Percentiles rank a stretch among this genome's conserved stretches.
Evolutionary conservation across 2,888 invertebrate species (phyloP).

Genomic region (Netelia inedita): DNA sequence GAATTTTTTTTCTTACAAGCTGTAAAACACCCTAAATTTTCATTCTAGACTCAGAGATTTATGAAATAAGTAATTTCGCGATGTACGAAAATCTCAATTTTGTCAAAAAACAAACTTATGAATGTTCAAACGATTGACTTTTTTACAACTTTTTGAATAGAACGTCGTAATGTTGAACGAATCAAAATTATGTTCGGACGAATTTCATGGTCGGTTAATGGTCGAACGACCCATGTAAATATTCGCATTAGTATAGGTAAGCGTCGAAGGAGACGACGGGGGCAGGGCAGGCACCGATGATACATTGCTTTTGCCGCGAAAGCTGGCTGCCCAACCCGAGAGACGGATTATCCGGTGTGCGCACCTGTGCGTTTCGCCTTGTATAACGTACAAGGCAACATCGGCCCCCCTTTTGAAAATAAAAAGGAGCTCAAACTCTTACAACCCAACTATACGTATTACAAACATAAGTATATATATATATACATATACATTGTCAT

Average conservation of each 20-base stretch:
- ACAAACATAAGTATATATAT: slow-evolving; percentile 2
- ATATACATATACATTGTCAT: slow-evolving; percentile 15
- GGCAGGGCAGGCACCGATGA: slow-evolving; percentile 36
- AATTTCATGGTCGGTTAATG: no score
- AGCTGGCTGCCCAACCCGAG: slow-evolving; percentile 42
- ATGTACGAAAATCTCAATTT: no score
- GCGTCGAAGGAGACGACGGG: slow-evolving; percentile 44
- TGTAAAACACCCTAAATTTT: no score
- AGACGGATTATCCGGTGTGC: slow-evolving; percentile 52
- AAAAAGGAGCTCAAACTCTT: slow-evolving; percentile 45
- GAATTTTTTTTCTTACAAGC: no score
- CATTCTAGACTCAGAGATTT: no score
- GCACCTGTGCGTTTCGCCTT: slow-evolving; percentile 53
- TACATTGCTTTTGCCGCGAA: slow-evolving; percentile 49
- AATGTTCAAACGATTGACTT: no score
- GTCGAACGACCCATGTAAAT: no score
- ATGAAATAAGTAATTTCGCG: no score
- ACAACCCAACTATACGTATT: neutral
- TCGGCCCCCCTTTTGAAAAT: slow-evolving; percentile 30
- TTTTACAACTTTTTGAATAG: no score
- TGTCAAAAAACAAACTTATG: no score
- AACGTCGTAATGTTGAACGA: no score
- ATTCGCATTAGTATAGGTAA: slow-evolving; percentile 38
- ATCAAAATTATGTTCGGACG: no score
- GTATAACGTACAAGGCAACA: slow-evolving; percentile 16